Base-by-base conservation (phyloP, 2,797 vertebrate species). In the Momotus momota region DNA sequence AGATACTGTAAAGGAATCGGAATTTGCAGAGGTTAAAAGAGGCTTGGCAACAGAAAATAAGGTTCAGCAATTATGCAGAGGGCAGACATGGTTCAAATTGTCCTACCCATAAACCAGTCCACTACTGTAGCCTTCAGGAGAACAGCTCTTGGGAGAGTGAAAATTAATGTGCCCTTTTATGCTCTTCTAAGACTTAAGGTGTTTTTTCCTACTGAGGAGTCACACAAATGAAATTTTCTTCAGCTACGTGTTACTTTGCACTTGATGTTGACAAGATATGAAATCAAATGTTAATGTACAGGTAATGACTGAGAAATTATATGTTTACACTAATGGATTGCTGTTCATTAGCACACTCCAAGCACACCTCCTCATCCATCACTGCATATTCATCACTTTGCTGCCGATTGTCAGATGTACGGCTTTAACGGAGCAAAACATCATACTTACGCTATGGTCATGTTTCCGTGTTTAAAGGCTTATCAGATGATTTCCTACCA, bases 231-330 rank as follows among this genome's bases (percentile, higher is more conserved):
- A 83, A 31, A 33, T 90, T 93, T 80, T 69, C 16, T 75, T 52
- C 75, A 79, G 6, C 70, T 79, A 35, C 7, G 27, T 65, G 27
- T 74, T 55, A 67, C 45, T 25, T 93, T 86, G 64, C 21, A 19
- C 45, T 86, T 9, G 17, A 35, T 88, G 86, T 86, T 88, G 73
- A 83, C 73, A 81, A 86, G 83, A 51, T 70, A 55, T 31, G 62
- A 88, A 90, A 94, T 81, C 45, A 72, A 57, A 51, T 40, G 73
- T 88, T 88, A 93, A 81, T 55, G 35, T 35, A 40, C 58, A 93
- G 80, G 82, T 91, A 95, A 92, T 90, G 88, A 67, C 16, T 86
- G 62, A 74, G 84, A 79, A 95, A 95, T 96, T 86, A 43, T 35
- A 45, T 92, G 80, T 94, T 95, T 95, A 89, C 77, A 79, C 49